Conservation (phyloP, 2,888 invertebrate genomes). For the Nemoura dubitans region DNA sequence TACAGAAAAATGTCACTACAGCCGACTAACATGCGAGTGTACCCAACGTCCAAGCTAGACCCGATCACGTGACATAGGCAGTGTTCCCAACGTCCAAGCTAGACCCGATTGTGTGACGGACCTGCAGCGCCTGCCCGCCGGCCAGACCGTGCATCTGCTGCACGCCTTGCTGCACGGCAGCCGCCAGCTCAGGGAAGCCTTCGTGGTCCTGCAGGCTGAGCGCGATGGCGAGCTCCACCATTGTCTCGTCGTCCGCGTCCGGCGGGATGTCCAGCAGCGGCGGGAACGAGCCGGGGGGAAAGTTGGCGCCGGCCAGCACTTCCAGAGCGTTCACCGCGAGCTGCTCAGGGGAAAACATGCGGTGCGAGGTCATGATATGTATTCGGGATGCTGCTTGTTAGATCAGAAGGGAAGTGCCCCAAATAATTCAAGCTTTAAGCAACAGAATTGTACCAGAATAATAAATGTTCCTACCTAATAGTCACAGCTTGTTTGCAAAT, state of each 20-base stretch:
- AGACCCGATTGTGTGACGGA: not conserved
- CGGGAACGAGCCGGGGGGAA: constrained; percentile 70
- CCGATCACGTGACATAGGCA: no score
- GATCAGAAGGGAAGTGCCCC: no score
- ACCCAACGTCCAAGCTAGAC: no score
- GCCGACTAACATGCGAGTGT: no score
- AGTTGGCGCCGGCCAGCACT: constrained; percentile 55
- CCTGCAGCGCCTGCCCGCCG: constrained; percentile 58
- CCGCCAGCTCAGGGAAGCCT: constrained; percentile 64
- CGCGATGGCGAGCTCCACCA: constrained; percentile 96
- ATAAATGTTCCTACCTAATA: no score
- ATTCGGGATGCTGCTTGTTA: no score
- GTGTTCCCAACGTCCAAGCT: no score
- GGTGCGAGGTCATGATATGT: no score
- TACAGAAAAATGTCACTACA: no score
- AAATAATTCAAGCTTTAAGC: no score
- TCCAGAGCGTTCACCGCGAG: constrained; percentile 59
- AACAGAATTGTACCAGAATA: no score
- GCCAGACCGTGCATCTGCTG: constrained; percentile 58
- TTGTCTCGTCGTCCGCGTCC: constrained; percentile 96
- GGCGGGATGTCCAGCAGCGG: constrained; percentile 87
- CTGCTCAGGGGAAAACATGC: not conserved
- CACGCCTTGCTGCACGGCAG: constrained; percentile 62
- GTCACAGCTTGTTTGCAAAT: no score
- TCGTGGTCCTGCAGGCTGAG: constrained; percentile 86